Evolutionary conservation across 1,140 invertebrate species (phyloP).

Genomic region (Diorhabda sublineata): DNA sequence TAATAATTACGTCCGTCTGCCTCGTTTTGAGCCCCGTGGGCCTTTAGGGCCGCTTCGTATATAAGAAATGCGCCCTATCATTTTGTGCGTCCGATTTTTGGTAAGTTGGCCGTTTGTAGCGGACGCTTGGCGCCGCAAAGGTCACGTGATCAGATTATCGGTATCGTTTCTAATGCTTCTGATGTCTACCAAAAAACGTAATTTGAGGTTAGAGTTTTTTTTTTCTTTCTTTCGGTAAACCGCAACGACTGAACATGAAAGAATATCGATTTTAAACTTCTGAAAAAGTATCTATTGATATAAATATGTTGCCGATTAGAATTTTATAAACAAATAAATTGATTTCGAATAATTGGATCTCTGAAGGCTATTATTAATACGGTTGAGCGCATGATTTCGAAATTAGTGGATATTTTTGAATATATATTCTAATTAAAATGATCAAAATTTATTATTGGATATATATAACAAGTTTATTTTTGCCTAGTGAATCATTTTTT

Average conservation of each 20-base stretch:
- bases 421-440: no score
- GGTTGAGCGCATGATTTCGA: no score
- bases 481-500: no score
- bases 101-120: slow-evolving; percentile 11
- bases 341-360: no score
- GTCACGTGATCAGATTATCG: slow-evolving; percentile 12
- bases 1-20: slow-evolving; percentile 41
- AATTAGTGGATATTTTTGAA: no score
- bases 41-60: slow-evolving; percentile 20
- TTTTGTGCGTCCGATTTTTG: slow-evolving; percentile 29
- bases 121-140: slow-evolving; percentile 21
- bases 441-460: no score
- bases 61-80: slow-evolving; percentile 33
- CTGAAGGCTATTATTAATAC: no score
- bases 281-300: no score
- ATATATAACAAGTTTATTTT: no score
- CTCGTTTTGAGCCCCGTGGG: slow-evolving; percentile 31
- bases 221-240: slow-evolving; percentile 5
- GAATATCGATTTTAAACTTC: background rate
- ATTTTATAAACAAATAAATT: no score
- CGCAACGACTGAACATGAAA: slow-evolving; percentile 1
- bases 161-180: slow-evolving; percentile 7
- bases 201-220: background rate
- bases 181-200: slow-evolving; percentile 8
- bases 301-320: no score